Conservation (phyloP, 1,140 invertebrate genomes). For the Nasonia giraulti region DNA sequence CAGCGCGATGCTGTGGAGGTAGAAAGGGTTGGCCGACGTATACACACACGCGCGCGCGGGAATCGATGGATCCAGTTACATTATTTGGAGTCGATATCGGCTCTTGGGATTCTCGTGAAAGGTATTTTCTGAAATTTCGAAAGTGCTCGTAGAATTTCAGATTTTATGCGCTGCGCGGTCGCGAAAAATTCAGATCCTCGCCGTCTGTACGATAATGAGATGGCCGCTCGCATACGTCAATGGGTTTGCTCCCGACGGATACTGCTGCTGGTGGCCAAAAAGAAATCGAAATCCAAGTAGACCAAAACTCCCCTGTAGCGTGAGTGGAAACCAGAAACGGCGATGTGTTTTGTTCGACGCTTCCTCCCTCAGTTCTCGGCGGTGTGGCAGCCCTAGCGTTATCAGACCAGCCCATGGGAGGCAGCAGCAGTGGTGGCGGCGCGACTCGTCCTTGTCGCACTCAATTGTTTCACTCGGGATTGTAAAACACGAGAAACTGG, state of each 20-base stretch:
- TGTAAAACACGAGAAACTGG: conserved; percentile 68
- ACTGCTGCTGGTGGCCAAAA: too few species aligned
- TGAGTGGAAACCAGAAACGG: neutral
- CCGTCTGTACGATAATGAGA: neutral
- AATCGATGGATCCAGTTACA: neutral
- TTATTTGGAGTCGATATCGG: neutral
- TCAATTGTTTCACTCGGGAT: conserved; percentile 69
- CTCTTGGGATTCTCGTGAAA: neutral
- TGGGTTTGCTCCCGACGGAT: neutral
- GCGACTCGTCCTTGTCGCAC: conserved; percentile 52
- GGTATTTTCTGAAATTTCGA: neutral
- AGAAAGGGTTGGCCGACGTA: neutral
- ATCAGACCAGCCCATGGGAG: neutral
- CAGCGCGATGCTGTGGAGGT: too few species aligned
- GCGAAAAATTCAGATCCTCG: neutral
- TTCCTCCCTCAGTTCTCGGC: too few species aligned
- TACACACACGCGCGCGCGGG: neutral
- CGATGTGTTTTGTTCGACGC: too few species aligned
- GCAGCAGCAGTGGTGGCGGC: too few species aligned
- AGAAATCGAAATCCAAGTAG: too few species aligned
- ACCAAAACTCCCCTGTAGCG: neutral
- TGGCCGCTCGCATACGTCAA: neutral
- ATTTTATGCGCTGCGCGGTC: neutral
- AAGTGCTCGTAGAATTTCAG: neutral
- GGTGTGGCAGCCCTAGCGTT: neutral